Conservation (phyloP, 2,113 vertebrate species). For the Leucopsar rothschildi region DNA sequence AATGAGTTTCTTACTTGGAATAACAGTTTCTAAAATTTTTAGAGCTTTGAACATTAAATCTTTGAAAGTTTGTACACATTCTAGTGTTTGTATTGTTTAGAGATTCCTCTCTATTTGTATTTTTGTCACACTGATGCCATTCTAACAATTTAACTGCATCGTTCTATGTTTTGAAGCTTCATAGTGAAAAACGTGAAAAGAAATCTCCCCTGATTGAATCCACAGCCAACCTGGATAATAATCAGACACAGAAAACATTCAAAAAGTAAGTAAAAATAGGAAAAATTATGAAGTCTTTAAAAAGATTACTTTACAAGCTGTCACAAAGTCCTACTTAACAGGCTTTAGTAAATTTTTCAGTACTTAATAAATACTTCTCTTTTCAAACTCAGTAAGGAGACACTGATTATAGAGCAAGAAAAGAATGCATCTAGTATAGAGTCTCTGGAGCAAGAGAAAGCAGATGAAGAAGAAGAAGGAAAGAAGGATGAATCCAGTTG, state of each 20-base stretch:
- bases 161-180: conserved; percentile 76
- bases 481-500: conserved; percentile 99
- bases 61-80: background rate
- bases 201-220: conserved; percentile 96
- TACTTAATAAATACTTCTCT: background rate
- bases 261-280: conserved; percentile 84
- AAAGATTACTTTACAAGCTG: background rate
- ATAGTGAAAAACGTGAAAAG: conserved; percentile 92
- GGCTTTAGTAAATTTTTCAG: background rate
- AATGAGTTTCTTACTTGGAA: background rate
- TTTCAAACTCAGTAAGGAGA: conserved; percentile 85
- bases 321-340: background rate
- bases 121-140: background rate
- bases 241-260: conserved; percentile 88
- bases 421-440: conserved; percentile 89
- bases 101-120: background rate
- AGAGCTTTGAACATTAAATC: background rate
- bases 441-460: conserved; percentile 92
- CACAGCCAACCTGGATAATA: conserved; percentile 92
- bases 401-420: conserved; percentile 90
- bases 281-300: background rate
- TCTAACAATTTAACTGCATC: background rate
- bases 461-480: conserved; percentile 88
- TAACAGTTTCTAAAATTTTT: background rate
- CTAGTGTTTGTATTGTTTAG: background rate